phyloP scores from a whole-genome alignment of 2,113 vertebrate species.

The Gopherus flavomarginatus region DNA sequence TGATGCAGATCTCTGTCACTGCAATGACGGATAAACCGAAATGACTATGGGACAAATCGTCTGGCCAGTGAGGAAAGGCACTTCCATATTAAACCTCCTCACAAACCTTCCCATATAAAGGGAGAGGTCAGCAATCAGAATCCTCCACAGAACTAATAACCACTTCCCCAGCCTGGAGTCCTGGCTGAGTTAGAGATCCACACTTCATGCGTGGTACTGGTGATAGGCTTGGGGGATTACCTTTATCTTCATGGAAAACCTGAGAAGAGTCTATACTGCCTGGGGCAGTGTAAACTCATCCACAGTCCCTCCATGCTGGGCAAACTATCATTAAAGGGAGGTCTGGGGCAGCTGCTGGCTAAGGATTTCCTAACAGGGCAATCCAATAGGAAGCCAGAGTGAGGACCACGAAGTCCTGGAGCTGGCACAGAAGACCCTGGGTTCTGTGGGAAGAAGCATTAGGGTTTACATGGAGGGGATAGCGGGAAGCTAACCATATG shows the following conservation, averaged over 20 bases:
- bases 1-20: not conserved
- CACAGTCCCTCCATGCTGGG: not conserved
- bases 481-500: not conserved
- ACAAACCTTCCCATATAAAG: not conserved
- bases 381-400: not conserved
- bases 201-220: not conserved
- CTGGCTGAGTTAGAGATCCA: not conserved
- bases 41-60: not conserved
- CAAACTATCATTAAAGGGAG: not conserved
- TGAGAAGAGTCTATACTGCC: not conserved
- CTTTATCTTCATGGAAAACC: not conserved
- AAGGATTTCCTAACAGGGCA: not conserved
- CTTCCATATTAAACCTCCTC: not conserved
- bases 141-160: not conserved
- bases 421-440: not conserved
- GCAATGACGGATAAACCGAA: not conserved
- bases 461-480: not conserved
- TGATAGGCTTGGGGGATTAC: not conserved
- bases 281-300: not conserved
- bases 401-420: not conserved
- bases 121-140: not conserved
- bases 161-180: not conserved
- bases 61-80: not conserved
- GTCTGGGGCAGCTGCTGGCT: not conserved
- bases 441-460: accelerated